Evolutionary conservation across 1,140 invertebrate genomes (phyloP), one percentile per base, ranked within the genome.

Genomic region (Ctenoplectra terminalis): DNA sequence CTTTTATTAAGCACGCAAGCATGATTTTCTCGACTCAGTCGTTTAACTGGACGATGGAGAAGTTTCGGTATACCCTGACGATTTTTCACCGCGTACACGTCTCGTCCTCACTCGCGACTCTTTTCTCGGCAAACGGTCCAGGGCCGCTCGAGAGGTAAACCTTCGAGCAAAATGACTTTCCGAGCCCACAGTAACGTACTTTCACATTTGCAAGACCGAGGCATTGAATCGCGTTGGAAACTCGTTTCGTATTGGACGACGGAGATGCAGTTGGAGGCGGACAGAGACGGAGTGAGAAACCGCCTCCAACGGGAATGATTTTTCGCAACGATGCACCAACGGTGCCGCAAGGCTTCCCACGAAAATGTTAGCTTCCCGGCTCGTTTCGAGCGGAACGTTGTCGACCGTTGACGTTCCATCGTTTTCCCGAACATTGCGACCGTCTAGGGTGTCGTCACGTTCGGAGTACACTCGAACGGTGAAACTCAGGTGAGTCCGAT

Each of bases 141-240:
- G 82, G 86, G 86, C 85, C 86, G 61, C 63, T 87, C 71, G 85
- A 84, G 74, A 87, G 71, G 85, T 50, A 52, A 87, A 86, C 85
- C 86, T 88, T 88, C 85, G 74, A 88, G 75, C 74, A 82, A 84
- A 87, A 84, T 82, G 79, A 88, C 86, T 88, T 88, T 88, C 86
- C 87, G 86, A 87, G 66, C 82, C 63, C 79, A 78, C 78, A 84
- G 70, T 87, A 87, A 87, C 84, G 86, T 88, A 88, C 86, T 88
- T 88, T 88, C 86, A 88, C 86, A 87, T 88, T 88, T 86, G 86
- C 78, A 78, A 87, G 86, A 87, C 78, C 85, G 76, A 87, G 77
- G 86, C 82, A 87, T 88, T 84, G 85, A 87, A 87, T 87, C 85
- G 50, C 34, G 86, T 40, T 79, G 82, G 74, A 86, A 88, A 88